phyloP scores from a whole-genome alignment of 2,113 vertebrate species.

The Pongo abelii region DNA sequence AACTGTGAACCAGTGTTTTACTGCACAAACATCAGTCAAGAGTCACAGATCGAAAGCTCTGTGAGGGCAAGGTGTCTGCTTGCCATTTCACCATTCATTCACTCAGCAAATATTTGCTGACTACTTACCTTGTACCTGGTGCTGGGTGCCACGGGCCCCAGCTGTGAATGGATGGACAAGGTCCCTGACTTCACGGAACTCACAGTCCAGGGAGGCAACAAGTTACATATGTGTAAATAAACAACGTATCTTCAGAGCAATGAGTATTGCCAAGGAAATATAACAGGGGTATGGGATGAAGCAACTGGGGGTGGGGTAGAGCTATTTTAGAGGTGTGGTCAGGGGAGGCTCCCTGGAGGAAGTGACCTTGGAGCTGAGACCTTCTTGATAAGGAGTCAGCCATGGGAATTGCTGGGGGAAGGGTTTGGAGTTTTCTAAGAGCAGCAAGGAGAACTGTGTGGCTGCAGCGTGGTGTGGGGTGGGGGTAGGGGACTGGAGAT shows the following conservation, averaged over 20 bases:
- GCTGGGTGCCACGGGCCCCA: not conserved
- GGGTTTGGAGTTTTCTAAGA: slow-evolving; percentile 23
- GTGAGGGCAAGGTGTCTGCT: not conserved
- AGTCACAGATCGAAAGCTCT: not conserved
- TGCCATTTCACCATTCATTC: not conserved
- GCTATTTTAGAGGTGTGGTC: not conserved
- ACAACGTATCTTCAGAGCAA: not conserved
- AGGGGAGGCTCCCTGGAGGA: not conserved
- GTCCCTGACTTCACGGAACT: not conserved
- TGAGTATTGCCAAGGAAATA: not conserved
- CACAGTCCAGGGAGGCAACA: not conserved
- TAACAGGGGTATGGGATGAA: not conserved
- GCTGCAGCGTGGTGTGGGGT: not conserved
- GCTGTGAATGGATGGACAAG: not conserved
- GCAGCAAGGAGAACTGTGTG: not conserved
- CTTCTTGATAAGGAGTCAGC: not conserved
- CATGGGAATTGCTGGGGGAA: not conserved
- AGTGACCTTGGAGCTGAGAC: not conserved
- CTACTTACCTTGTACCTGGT: not conserved
- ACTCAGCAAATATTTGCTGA: not conserved
- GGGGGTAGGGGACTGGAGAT: not conserved
- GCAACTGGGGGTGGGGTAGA: not conserved
- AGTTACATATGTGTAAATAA: not conserved
- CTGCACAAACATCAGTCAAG: not conserved
- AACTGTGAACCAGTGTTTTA: not conserved